Conservation (phyloP, 2,888 invertebrate species). For the Synergus japonicus region DNA sequence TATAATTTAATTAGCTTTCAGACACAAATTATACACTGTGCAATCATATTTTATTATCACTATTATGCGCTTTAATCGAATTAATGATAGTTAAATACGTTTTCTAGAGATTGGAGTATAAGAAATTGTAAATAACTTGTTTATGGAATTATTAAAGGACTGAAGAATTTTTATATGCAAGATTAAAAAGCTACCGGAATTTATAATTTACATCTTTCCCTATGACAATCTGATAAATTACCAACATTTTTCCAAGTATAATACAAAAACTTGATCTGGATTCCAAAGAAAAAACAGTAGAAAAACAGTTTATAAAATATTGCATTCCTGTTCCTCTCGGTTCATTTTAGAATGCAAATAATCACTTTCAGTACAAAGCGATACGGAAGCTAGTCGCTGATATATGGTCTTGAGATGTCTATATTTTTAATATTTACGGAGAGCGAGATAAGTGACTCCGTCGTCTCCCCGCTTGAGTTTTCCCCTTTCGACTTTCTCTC, state of each 20-base stretch:
- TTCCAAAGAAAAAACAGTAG: not conserved
- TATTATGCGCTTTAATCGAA: not conserved
- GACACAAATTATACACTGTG: not conserved
- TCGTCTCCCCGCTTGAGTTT: constrained; percentile 43
- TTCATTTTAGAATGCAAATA: constrained; percentile 51
- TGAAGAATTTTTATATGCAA: not conserved
- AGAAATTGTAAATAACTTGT: too few relatives aligned
- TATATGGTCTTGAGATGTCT: constrained; percentile 74
- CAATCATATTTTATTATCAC: not conserved
- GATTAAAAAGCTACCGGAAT: not conserved
- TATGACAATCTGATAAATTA: constrained; percentile 23
- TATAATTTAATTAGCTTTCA: not conserved
- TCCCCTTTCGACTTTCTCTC: constrained; percentile 22
- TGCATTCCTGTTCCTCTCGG: constrained; percentile 28
- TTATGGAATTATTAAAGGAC: too few relatives aligned
- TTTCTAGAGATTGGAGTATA: too few relatives aligned
- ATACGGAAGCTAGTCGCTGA: constrained; percentile 67
- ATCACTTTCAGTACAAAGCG: constrained; percentile 71
- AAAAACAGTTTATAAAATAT: constrained; percentile 8
- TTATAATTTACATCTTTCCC: not conserved
- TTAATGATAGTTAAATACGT: not conserved
- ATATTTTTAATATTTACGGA: constrained; percentile 77
- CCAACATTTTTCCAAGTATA: not conserved
- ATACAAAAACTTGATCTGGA: constrained; percentile 1
- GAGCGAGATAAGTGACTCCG: constrained; percentile 72